Evolutionary conservation across 2,113 vertebrate species (phyloP).

Genomic region (Tylochromis polylepis): DNA sequence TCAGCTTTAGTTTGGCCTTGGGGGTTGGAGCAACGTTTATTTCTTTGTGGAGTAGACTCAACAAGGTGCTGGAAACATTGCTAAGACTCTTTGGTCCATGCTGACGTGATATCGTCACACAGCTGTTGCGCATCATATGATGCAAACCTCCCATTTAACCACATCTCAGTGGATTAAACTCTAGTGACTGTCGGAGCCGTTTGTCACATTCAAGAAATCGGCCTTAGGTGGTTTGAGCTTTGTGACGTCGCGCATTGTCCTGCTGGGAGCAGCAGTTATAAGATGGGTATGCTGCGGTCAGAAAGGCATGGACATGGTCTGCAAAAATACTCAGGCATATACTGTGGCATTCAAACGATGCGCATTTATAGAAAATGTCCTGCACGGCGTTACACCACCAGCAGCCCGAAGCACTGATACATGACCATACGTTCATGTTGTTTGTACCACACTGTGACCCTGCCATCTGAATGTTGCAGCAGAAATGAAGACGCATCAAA

Average conservation of each 20-base stretch:
- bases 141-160: not conserved
- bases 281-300: not conserved
- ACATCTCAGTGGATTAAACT: not conserved
- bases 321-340: not conserved
- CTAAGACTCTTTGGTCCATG: not conserved
- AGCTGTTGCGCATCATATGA: not conserved
- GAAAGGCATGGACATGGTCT: not conserved
- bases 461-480: no score
- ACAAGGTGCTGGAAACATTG: not conserved
- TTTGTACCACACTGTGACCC: not conserved
- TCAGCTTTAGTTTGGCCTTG: not conserved
- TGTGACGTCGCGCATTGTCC: not conserved
- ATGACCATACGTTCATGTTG: not conserved
- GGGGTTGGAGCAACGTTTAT: not conserved
- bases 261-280: not conserved
- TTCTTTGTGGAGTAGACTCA: no score
- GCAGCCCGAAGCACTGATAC: not conserved
- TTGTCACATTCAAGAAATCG: no score
- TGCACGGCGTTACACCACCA: rapidly evolving
- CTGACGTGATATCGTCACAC: not conserved
- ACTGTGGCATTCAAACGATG: not conserved
- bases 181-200: not conserved
- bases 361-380: not conserved
- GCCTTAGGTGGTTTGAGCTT: not conserved
- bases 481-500: not conserved